Percentiles rank a stretch among this genome's conserved stretches.
phyloP scores from a whole-genome alignment of 2,888 invertebrate genomes.

The Callyntrura sp. region DNA sequence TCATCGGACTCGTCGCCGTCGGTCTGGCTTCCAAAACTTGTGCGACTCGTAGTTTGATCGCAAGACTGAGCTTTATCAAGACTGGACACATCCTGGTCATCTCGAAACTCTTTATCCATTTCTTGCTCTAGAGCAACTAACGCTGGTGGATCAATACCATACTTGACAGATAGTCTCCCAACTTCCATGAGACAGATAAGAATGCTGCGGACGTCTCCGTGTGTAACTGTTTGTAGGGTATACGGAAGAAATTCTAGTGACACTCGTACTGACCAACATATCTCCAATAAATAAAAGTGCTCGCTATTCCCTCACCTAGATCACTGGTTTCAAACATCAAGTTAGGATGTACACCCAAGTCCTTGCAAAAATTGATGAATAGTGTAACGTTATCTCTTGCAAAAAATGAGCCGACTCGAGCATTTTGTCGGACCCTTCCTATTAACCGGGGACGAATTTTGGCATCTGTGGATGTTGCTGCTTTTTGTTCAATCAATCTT shows the following conservation, averaged over 20 bases:
- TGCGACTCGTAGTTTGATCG: constrained; percentile 76
- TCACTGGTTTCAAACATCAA: constrained; percentile 96
- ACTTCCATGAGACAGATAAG: constrained; percentile 94
- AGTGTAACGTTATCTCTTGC: constrained; percentile 96
- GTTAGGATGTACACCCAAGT: constrained; percentile 94
- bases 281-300: background rate
- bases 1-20: constrained; percentile 80
- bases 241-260: too few species aligned
- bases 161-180: constrained; percentile 92
- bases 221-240: constrained; percentile 89
- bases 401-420: constrained; percentile 94
- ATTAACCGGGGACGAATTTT: constrained; percentile 89
- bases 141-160: constrained; percentile 92
- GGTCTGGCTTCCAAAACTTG: constrained; percentile 79
- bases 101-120: constrained; percentile 91
- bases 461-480: constrained; percentile 89
- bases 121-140: constrained; percentile 94
- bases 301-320: constrained; percentile 88
- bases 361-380: constrained; percentile 94
- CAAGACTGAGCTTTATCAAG: constrained; percentile 64
- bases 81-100: constrained; percentile 66
- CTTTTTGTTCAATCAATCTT: constrained; percentile 91
- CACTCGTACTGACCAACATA: too few species aligned
- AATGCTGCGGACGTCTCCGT: constrained; percentile 93
- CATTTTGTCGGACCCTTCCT: constrained; percentile 93